Base-by-base conservation (phyloP, 2,888 invertebrate genomes). In the Orthonevra nobilis region DNA sequence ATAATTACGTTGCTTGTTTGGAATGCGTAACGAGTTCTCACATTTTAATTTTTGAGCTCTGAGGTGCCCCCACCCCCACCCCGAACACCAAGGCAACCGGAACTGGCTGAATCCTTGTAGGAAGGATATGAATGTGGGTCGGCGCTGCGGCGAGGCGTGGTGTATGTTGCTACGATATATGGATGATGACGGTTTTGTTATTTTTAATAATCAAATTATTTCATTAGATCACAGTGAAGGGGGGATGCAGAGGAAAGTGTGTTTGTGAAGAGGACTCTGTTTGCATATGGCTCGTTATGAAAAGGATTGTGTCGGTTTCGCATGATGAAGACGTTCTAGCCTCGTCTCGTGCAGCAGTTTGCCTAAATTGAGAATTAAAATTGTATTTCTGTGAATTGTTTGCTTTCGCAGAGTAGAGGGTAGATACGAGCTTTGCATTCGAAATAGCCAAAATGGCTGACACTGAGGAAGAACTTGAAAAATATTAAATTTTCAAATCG, bases 21-120 rank as follows among this genome's bases (percentile, higher is more conserved):
- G 77, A 64, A 77, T 77, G 70, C 70, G 70, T 70, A 77, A 70
- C 77, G 64, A 77, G 70, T 70, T 77, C 64, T 70, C 58, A 70
- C 54, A 56, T 72, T 72, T 63, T 63, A 63, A 72, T 72, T 63
- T 72, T 72, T 63, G 70, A 70, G 61, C 61, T 42, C 69, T 68
- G 58, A 56, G 30, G 23, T 58, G 68, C 28, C 20, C 46, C n/a
- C 20, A 20, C 7, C 12, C 20, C 14, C 5, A 26, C 3, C 36
- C 10, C 10, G 20, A 12, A 28, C 26, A 17, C 15, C 15, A 40
- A 30, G 9, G 20, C n/a, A n/a, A n/a, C n/a, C n/a, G n/a, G n/a
- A n/a, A n/a, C n/a, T n/a, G n/a, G n/a, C n/a, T n/a, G n/a, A n/a
- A n/a, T n/a, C n/a, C n/a, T n/a, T n/a, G n/a, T n/a, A n/a, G n/a